Percentiles rank a stretch among this genome's conserved stretches.
phyloP scores from a whole-genome alignment of 2,113 vertebrate genomes.

The Romanogobio albipinnatus region DNA sequence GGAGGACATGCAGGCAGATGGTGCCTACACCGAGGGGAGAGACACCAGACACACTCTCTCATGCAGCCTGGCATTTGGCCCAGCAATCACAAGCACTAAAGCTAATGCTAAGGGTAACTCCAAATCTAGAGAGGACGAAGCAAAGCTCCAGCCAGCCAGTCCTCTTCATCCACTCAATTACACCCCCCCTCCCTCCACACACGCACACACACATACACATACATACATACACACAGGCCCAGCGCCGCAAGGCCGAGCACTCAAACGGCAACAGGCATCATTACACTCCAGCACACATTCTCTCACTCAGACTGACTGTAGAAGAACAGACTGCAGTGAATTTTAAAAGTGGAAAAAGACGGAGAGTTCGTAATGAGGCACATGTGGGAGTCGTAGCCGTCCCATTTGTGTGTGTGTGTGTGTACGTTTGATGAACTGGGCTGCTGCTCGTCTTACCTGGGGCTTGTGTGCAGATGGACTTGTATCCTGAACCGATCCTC shows the following conservation, averaged over 20 bases:
- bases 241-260: constrained; percentile 60
- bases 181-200: neutral
- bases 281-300: constrained; percentile 47
- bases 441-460: constrained; percentile 72
- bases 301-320: constrained; percentile 36
- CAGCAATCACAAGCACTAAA: constrained; percentile 48
- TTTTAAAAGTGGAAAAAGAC: constrained; percentile 55
- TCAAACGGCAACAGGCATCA: constrained; percentile 63
- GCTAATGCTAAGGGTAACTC: constrained; percentile 55
- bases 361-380: constrained; percentile 65
- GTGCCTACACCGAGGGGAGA: constrained; percentile 58
- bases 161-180: constrained; percentile 60
- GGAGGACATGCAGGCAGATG: constrained; percentile 74
- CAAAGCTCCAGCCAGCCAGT: constrained; percentile 50
- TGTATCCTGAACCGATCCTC: constrained; percentile 69
- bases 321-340: constrained; percentile 48
- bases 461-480: constrained; percentile 74
- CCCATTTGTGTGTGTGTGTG: constrained; percentile 60
- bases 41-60: constrained; percentile 53
- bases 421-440: constrained; percentile 50
- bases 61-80: constrained; percentile 54
- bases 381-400: constrained; percentile 70
- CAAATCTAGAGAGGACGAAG: constrained; percentile 53
- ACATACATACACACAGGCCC: constrained; percentile 48
- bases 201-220: constrained; percentile 29